Base-by-base conservation (phyloP, 2,797 vertebrate species). In the Myotis planiceps region DNA sequence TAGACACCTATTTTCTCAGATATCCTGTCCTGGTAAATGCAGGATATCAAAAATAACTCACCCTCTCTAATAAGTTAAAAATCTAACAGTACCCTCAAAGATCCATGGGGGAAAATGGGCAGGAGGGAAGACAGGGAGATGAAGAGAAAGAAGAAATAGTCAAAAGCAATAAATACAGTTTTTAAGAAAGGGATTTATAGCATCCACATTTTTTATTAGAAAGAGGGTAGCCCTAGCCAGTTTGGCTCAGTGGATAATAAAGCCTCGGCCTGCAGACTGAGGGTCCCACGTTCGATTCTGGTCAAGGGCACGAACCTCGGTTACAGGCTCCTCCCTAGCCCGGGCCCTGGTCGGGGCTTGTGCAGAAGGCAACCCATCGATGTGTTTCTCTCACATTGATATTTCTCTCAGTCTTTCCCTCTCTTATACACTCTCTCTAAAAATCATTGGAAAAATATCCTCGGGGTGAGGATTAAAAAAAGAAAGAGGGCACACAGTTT, bases 21-120 rank as follows among this genome's bases (percentile, higher is more conserved):
- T 65, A 68, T 10, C 5, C 49, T 88, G 10, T 90, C 51, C 88
- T 55, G 49, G 10, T 94, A 93, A 92, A 91, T 37, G 15, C 29
- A 95, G 18, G 9, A 53, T 72, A 95, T 5, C 29, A 94, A 92
- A 96, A 95, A 86, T 29, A 92, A 88, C 58, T 84, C 58, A 92
- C 72, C 29, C 16, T 91, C 37, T 94, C 68, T 91, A 92, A 85
- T 91, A 78, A 72, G 92, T 49, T 87, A 97, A 94, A 51, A 96
- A 92, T 76, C 55, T 79, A 29, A 90, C 18, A 29, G 76, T 49
- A 80, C 14, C 15, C 83, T 93, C 76, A 88, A 92, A 25, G 14
- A 81, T 96, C 27, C 49, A 86, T 25, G 47, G 47, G 27, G 13
- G 68, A 79, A 97, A 88, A 75, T n/a, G 32, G 9, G 32, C 90